phyloP scores from a whole-genome alignment of 2,797 vertebrate species.

The Parauchenoglanis punctatus region DNA sequence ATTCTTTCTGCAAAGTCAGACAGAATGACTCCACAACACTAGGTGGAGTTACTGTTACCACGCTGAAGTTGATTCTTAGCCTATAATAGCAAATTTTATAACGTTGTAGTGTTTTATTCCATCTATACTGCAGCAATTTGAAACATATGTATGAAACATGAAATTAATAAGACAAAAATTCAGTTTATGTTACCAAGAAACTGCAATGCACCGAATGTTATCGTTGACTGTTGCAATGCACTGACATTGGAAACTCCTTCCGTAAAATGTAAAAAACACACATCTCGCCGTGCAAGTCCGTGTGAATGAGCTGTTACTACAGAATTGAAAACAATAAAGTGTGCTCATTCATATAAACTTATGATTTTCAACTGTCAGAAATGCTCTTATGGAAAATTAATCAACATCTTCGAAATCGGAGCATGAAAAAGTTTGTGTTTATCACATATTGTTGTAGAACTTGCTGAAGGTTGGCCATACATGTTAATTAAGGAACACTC shows the following conservation, averaged over 20 bases:
- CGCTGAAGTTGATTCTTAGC: not conserved
- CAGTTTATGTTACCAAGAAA: no score
- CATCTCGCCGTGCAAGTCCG: not conserved
- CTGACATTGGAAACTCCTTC: not conserved
- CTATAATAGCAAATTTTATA: not conserved
- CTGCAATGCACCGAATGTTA: no score
- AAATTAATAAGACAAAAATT: no score
- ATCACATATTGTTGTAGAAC: not conserved
- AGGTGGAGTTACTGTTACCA: not conserved
- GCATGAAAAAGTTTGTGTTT: not conserved
- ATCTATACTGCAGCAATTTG: no score
- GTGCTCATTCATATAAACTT: not conserved
- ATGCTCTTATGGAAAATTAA: not conserved
- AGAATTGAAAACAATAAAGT: not conserved
- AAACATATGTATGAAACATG: no score
- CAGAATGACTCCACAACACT: not conserved
- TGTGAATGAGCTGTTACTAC: not conserved
- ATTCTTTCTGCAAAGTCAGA: not conserved
- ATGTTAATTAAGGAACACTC: not conserved
- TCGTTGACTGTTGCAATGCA: no score
- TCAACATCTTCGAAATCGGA: not conserved
- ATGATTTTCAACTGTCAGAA: not conserved
- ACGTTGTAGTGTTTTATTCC: not conserved
- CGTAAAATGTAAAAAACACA: not conserved
- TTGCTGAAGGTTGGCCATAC: no score